Percentiles rank a stretch among this genome's conserved stretches.
Evolutionary conservation across 2,797 vertebrate species (phyloP).

Genomic region (Notolepis coatsorum): DNA sequence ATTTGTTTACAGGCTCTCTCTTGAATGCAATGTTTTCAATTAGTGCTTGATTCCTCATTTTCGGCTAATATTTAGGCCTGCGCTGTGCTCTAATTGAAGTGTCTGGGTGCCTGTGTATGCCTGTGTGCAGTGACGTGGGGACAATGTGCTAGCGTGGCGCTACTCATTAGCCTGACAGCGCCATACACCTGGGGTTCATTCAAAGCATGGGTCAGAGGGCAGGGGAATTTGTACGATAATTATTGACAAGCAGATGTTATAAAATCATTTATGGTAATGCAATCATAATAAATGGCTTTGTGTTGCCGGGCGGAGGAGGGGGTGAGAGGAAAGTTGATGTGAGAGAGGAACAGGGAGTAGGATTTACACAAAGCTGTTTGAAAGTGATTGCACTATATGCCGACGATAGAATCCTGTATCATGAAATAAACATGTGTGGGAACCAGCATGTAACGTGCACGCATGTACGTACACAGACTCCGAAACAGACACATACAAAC

Average conservation of each 20-base stretch:
- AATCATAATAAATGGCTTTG: conserved; percentile 80
- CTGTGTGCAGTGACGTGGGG: conserved; percentile 62
- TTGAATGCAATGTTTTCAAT: conserved; percentile 72
- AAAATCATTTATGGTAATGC: conserved; percentile 86
- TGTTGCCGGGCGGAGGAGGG: conserved; percentile 56
- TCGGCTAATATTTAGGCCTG: conserved; percentile 64
- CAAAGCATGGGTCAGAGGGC: conserved; percentile 74
- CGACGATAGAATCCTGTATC: conserved; percentile 34
- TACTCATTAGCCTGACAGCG: conserved; percentile 76
- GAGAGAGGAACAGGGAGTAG: conserved; percentile 15
- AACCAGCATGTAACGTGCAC: neutral
- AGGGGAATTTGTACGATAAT: conserved; percentile 74
- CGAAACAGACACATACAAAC: conserved; percentile 15
- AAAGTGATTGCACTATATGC: conserved; percentile 40
- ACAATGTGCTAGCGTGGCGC: conserved; percentile 54
- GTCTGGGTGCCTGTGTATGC: conserved; percentile 40
- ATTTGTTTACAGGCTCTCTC: conserved; percentile 38
- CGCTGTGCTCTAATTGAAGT: conserved; percentile 70
- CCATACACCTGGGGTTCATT: conserved; percentile 81
- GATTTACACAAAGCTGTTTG: conserved; percentile 49
- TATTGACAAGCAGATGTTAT: conserved; percentile 85
- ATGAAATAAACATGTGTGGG: conserved; percentile 2
- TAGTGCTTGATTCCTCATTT: conserved; percentile 66
- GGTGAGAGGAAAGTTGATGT: conserved; percentile 38
- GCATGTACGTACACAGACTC: conserved; percentile 17